phyloP scores from a whole-genome alignment of 1,140 invertebrate species.

The Hylaeus volcanicus region DNA sequence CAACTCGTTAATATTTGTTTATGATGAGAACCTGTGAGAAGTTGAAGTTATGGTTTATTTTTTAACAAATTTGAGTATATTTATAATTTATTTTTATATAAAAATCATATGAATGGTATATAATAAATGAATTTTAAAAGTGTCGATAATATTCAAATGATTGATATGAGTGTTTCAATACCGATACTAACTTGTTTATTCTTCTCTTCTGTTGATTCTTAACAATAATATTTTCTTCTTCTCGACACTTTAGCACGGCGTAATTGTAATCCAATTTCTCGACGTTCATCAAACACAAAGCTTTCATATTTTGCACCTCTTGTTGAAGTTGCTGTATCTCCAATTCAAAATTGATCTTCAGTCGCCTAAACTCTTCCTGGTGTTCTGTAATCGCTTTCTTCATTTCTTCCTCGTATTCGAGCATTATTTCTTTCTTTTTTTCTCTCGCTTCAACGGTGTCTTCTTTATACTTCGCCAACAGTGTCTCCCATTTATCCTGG shows the following conservation, averaged over 20 bases:
- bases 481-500: slow-evolving; percentile 85
- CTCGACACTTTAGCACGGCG: slow-evolving; percentile 89
- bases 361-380: slow-evolving; percentile 85
- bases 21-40: no score
- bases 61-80: no score
- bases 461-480: slow-evolving; percentile 84
- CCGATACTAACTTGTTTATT: slow-evolving; percentile 82
- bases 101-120: no score
- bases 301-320: slow-evolving; percentile 89
- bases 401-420: slow-evolving; percentile 84
- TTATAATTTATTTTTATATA: no score
- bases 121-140: neutral
- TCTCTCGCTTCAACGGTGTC: slow-evolving; percentile 83
- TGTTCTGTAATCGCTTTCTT: slow-evolving; percentile 84
- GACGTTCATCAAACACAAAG: slow-evolving; percentile 86
- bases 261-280: slow-evolving; percentile 95
- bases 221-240: slow-evolving; percentile 92
- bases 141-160: no score
- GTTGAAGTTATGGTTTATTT: no score
- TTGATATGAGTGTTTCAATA: neutral
- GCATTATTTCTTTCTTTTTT: slow-evolving; percentile 76
- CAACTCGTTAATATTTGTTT: no score
- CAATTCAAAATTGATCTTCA: slow-evolving; percentile 86
- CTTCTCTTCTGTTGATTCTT: slow-evolving; percentile 91
- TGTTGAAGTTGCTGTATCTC: slow-evolving; percentile 88